phyloP scores from a whole-genome alignment of 2,797 vertebrate species.

The Brachyrhaphis roseni region DNA sequence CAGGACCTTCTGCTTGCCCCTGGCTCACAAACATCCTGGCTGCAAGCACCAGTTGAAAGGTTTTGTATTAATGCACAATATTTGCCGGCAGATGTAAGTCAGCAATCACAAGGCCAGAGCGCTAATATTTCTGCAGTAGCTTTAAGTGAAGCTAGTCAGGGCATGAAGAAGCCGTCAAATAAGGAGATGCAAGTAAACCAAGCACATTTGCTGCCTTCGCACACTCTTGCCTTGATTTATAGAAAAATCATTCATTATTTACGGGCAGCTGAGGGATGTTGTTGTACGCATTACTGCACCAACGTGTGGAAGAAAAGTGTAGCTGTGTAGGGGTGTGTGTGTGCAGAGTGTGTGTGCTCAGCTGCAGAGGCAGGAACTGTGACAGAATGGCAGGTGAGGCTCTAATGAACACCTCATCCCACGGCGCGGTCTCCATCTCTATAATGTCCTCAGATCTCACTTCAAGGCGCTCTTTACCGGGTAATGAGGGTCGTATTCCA shows the following conservation, averaged over 20 bases:
- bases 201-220: conserved; percentile 4
- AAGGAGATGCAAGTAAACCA: background rate
- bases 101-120: conserved; percentile 16
- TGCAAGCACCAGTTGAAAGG: conserved; percentile 30
- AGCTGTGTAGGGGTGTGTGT: background rate
- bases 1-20: background rate
- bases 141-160: conserved; percentile 1
- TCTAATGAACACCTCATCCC: conserved; percentile 41
- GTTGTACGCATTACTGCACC: conserved; percentile 3
- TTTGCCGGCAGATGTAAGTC: conserved; percentile 37
- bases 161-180: conserved; percentile 25
- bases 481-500: conserved; percentile 24
- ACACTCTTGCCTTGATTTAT: conserved; percentile 17
- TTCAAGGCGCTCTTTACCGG: conserved; percentile 14
- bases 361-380: conserved; percentile 7
- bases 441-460: conserved; percentile 26
- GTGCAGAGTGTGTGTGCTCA: conserved; percentile 1
- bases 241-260: conserved; percentile 52
- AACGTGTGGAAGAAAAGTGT: background rate
- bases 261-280: conserved; percentile 9
- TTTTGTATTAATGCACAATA: conserved; percentile 18
- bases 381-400: conserved; percentile 28
- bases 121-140: conserved; percentile 24
- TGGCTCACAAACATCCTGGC: background rate
- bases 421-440: background rate